These are phyloP conservation scores for Todiramphus saurophagus DNA, from an alignment of 2,113 vertebrate species.

Conservation along the genomic window DNA sequence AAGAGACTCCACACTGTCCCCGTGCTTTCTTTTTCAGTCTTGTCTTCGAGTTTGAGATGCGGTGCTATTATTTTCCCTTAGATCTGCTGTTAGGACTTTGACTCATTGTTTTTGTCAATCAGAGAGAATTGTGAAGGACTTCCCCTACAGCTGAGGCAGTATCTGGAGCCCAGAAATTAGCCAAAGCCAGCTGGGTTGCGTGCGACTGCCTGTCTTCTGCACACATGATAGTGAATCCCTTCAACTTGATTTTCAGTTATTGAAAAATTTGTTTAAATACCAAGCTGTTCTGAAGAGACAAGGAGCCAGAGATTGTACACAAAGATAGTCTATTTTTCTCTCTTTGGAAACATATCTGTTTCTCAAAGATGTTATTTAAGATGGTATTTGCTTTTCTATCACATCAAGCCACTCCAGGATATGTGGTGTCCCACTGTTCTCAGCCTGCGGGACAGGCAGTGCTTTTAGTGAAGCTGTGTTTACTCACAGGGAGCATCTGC, in stretches of 20 bases:
- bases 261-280: constrained; percentile 1
- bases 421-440: fast-evolving
- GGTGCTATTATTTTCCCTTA: neutral
- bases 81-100: neutral
- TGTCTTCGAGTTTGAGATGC: neutral
- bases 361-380: neutral
- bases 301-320: neutral
- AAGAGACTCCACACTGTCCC: neutral
- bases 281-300: neutral
- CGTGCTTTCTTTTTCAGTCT: neutral
- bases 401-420: neutral
- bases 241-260: neutral
- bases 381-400: neutral
- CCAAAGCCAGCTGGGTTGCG: neutral
- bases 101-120: neutral
- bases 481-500: neutral
- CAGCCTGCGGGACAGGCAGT: neutral
- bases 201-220: neutral
- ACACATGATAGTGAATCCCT: neutral
- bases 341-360: neutral
- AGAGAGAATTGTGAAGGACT: constrained; percentile 23
- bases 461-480: neutral
- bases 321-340: neutral
- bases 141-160: constrained; percentile 12
- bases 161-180: neutral